A percentile compares a stretch with the other conserved stretches of the same genome.
Conservation (phyloP, 1,140 invertebrate genomes). For the Acromyrmex echinatior region DNA sequence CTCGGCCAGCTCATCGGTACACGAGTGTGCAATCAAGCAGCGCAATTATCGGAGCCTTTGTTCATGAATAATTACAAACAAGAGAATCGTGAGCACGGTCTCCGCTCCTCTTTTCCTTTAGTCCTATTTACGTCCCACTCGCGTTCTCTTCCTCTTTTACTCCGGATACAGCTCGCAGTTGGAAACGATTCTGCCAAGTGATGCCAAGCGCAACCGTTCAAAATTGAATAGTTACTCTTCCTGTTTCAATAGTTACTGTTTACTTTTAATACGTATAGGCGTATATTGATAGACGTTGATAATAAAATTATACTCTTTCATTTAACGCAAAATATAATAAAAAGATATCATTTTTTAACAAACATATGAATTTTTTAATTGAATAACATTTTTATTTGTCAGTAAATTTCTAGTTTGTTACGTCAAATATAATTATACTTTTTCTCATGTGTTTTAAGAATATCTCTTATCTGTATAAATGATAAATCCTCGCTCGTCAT, state of each 20-base stretch:
- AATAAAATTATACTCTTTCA: constrained; percentile 15
- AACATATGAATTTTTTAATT: background rate
- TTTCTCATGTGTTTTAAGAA: background rate
- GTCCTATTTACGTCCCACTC: constrained; percentile 67
- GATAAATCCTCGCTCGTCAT: background rate
- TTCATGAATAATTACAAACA: constrained; percentile 84
- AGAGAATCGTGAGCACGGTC: constrained; percentile 72
- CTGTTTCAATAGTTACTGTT: constrained; percentile 22
- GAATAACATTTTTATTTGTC: background rate
- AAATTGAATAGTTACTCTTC: constrained; percentile 66
- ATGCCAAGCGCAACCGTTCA: constrained; percentile 67
- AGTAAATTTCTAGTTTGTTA: background rate
- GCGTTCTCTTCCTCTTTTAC: constrained; percentile 53
- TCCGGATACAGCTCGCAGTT: constrained; percentile 34
- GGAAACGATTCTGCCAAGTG: constrained; percentile 39
- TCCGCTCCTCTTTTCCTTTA: constrained; percentile 64
- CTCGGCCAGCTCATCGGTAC: constrained; percentile 76
- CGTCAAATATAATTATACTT: background rate
- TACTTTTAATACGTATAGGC: constrained; percentile 37
- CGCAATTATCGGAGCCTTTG: constrained; percentile 83
- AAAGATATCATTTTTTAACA: background rate
- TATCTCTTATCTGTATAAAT: background rate
- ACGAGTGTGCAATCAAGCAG: constrained; percentile 82
- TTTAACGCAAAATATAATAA: background rate
- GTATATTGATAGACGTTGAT: background rate